Base-by-base conservation (phyloP, 2,888 invertebrate species). In the Frankliniella intonsa region DNA sequence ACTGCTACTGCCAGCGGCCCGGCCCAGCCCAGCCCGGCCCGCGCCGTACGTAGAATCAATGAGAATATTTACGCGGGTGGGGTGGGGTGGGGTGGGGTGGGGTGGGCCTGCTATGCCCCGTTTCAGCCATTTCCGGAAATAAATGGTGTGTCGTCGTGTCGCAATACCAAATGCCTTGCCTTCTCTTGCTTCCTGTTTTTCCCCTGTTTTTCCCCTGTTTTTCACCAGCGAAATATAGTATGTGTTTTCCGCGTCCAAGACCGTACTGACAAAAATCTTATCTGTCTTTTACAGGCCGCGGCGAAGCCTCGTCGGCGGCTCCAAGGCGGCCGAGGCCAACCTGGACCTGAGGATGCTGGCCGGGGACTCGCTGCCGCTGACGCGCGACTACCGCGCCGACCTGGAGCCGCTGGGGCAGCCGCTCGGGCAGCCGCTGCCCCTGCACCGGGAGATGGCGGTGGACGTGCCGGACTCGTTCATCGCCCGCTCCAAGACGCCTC, bases 401-500 rank as follows among this genome's bases (percentile, higher is more conserved):
- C 38, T 62, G 62, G 19, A 62, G 19, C 55, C 69, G 5, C 69
- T 76, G 69, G 62, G 62, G 19, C 55, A 55, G 55, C 69, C 69
- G 69, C 69, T 76, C 62, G 62, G 62, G 69, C 55, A 55, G 55
- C 69, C 69, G 25, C 69, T 76, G 69, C 69, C 69, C 11, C 95
- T 96, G 87, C 97, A 97, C 91, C 94, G 98, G 88, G 98, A 98
- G 92, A 97, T 98, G 96, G 97, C 98, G 88, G 97, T 98, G 89
- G 98, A 98, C 90, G 97, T 97, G 86, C 98, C 98, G 87, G 97
- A 97, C 88, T 94, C 94, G 86, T 97, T 97, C 90, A 93, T 96
- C 87, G 96, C 94, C 85, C 91, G 94, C 86, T 94, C 94, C 89
- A 97, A 97, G 90, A 96, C 96, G 84, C 95, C 96, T 80, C 97